Evolutionary conservation across 2,888 invertebrate species (phyloP), one percentile per base, ranked within the genome.

Genomic region (Neoascia interrupta): DNA sequence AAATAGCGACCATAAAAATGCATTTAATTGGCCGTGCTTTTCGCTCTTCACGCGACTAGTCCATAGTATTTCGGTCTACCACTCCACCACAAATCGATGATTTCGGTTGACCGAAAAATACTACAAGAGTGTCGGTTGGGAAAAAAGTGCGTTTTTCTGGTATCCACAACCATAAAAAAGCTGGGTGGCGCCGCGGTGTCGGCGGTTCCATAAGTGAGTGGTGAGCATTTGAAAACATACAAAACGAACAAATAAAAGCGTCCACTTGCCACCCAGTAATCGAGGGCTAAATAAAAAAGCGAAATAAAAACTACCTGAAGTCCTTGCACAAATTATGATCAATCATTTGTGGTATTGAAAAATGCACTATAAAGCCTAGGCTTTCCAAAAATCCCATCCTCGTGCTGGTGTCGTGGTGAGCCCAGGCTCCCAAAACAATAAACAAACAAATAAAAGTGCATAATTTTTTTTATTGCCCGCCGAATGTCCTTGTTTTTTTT

Each of bases 1-100:
- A 41, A 60, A 45, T 53, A 54, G 43, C 13, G 2, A 4, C 23
- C 23, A 69, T 60, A 61, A 70, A 61, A 70, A 45, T 43, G 11
- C 16, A 61, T 53, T 66, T 72, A 72, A 79, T 79, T 79, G 66
- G 61, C 31, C 39, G 28, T 79, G 31, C 66, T 56, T 61, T 61
- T 43, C 49, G 39, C 43, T 68, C 43, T 61, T 51, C 49, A 79
- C 31, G 56, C 41, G 53, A 66, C 66, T 79, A 73, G 73, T 79
- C 54, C 60, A n/a, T n/a, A 31, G 63, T 56, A 56, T 53, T 68
- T 69, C 34, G 80, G 80, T 80, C 51, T 63, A 68, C 80, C 74
- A 61, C 63, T 63, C 66, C 39, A 56, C 80, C 73, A 58, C 74
- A 80, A 73, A 80, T 80, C 74, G 74, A 74, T 80, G 80, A 80